Conservation (phyloP, 2,888 invertebrate genomes). For the Tachina lurida region DNA sequence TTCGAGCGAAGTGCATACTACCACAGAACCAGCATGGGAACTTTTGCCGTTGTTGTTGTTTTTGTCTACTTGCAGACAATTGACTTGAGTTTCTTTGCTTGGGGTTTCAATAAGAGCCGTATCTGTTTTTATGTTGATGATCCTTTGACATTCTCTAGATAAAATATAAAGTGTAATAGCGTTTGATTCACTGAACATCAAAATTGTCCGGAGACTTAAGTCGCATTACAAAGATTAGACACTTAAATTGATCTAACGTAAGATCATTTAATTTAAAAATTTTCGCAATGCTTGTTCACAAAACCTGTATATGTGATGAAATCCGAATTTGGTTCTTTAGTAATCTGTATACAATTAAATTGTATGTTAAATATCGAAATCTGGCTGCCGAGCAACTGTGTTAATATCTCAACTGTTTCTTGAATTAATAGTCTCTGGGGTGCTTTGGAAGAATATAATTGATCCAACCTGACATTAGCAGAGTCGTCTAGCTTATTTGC, state of each 20-base stretch:
- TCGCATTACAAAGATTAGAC: conserved; percentile 71
- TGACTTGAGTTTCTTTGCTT: conserved; percentile 27
- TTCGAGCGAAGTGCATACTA: conserved; percentile 63
- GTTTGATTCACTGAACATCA: conserved; percentile 59
- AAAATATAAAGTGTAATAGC: conserved; percentile 61
- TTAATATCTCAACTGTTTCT: conserved; percentile 60
- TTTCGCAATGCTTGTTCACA: conserved; percentile 68
- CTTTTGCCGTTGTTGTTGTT: conserved; percentile 25
- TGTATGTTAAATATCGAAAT: conserved; percentile 61
- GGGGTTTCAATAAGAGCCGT: conserved; percentile 64
- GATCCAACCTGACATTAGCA: conserved; percentile 63
- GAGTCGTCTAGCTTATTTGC: conserved; percentile 60
- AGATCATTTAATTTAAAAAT: conserved; percentile 66
- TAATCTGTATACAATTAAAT: conserved; percentile 66
- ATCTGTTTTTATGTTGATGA: conserved; percentile 68
- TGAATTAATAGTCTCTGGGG: conserved; percentile 55
- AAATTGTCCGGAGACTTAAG: conserved; percentile 68
- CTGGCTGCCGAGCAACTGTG: conserved; percentile 21
- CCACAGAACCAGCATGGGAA: conserved; percentile 70
- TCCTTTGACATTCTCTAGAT: conserved; percentile 68
- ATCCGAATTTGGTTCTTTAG: conserved; percentile 60
- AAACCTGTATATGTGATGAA: conserved; percentile 62
- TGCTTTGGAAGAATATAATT: conserved; percentile 68
- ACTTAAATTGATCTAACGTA: conserved; percentile 69
- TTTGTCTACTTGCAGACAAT: conserved; percentile 9